These are phyloP conservation scores for Wiebesia pumilae DNA, from an alignment of 1,140 invertebrate species.

Conservation along the genomic window DNA sequence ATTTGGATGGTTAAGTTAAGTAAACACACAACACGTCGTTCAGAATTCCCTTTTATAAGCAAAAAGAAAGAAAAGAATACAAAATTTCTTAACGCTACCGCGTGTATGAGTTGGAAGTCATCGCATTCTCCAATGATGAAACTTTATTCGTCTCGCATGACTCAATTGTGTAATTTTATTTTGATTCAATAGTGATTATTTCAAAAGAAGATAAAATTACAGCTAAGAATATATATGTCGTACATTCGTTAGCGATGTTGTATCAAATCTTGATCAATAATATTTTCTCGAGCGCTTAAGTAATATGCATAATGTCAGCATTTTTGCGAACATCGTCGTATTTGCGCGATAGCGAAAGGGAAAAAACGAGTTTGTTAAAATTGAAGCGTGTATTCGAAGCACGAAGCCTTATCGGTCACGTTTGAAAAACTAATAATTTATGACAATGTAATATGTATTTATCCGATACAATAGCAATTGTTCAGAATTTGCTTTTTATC, in stretches of 20 bases:
- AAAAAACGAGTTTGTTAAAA: too few species aligned
- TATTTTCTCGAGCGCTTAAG: background rate
- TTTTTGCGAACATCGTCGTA: background rate
- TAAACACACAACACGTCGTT: background rate
- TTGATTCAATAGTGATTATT: slow-evolving; percentile 11
- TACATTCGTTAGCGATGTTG: background rate
- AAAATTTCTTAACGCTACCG: background rate
- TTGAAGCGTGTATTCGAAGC: too few species aligned
- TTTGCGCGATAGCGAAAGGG: background rate
- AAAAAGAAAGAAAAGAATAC: background rate
- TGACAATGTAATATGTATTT: too few species aligned
- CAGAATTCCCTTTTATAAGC: background rate
- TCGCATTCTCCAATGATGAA: background rate
- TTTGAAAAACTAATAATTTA: too few species aligned
- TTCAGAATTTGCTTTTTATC: too few species aligned
- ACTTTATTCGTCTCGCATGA: background rate
- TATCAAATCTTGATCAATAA: background rate
- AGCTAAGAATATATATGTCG: slow-evolving; percentile 1
- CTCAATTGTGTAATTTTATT: slow-evolving; percentile 31
- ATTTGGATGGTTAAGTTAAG: background rate
- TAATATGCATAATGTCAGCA: background rate
- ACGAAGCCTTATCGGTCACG: too few species aligned
- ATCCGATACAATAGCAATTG: too few species aligned
- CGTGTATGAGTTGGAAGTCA: background rate
- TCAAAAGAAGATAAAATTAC: slow-evolving; percentile 12